Evolutionary conservation across 2,888 invertebrate species (phyloP).

Genomic region (Dendrolimus pini): DNA sequence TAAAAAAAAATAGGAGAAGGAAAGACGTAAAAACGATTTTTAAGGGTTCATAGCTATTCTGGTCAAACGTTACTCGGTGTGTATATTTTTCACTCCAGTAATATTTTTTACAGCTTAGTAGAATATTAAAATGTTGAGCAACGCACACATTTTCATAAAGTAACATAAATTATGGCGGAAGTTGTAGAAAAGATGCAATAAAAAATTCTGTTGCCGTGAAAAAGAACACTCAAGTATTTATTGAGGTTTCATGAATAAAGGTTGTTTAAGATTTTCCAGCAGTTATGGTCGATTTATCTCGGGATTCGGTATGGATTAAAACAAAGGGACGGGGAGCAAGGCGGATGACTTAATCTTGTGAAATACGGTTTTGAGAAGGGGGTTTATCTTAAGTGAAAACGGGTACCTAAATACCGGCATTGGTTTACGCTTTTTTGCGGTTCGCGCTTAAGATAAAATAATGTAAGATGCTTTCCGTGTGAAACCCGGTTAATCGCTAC

Average conservation of each 20-base stretch:
- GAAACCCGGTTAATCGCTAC: slow-evolving; percentile 11
- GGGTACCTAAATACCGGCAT: slow-evolving; percentile 39
- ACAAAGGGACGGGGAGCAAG: slow-evolving; percentile 32
- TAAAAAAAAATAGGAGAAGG: too few relatives aligned
- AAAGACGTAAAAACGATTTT: too few relatives aligned
- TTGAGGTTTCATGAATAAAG: slow-evolving; percentile 2
- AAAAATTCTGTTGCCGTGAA: neutral
- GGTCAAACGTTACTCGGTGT: too few relatives aligned
- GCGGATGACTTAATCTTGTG: slow-evolving; percentile 43
- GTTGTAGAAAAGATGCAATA: neutral
- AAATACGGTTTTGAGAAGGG: slow-evolving; percentile 37
- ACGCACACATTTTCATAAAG: neutral
- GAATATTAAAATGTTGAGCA: neutral
- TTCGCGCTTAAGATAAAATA: slow-evolving; percentile 20
- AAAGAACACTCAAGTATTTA: slow-evolving; percentile 4
- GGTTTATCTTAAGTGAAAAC: slow-evolving; percentile 50
- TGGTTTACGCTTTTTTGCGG: slow-evolving; percentile 24
- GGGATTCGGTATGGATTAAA: slow-evolving; percentile 41
- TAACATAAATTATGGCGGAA: neutral
- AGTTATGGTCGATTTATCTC: slow-evolving; percentile 39
- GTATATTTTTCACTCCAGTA: too few relatives aligned
- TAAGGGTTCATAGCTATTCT: too few relatives aligned
- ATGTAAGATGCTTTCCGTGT: slow-evolving; percentile 9
- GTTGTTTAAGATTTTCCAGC: slow-evolving; percentile 11
- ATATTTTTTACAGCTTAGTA: neutral